phyloP scores from a whole-genome alignment of 1,140 invertebrate genomes.

The Metopolophium dirhodum region DNA sequence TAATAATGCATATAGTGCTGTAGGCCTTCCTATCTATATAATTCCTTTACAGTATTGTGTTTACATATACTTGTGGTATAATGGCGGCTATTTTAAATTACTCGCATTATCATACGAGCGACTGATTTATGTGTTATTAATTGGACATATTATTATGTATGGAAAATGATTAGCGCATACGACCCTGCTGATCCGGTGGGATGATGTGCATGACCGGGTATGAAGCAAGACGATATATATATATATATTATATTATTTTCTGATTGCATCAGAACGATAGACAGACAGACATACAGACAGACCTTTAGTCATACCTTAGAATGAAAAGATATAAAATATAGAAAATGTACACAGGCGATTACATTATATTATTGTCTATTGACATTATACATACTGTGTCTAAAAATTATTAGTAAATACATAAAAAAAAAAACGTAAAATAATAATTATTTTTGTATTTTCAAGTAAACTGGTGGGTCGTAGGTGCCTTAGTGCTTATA shows the following conservation, averaged over 20 bases:
- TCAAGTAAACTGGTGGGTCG: not conserved
- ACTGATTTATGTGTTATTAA: constrained; percentile 6
- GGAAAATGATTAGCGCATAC: not conserved
- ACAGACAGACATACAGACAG: not conserved
- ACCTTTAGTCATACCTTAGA: not conserved
- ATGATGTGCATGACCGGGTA: not conserved
- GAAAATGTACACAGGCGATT: not conserved
- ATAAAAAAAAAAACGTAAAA: not conserved
- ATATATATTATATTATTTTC: not conserved
- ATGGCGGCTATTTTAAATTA: not conserved
- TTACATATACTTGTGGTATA: not conserved
- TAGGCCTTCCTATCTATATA: constrained; percentile 17
- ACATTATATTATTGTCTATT: constrained; percentile 1
- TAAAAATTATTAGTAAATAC: not conserved
- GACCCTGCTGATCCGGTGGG: not conserved
- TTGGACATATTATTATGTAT: constrained; percentile 14
- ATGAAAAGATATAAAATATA: not conserved
- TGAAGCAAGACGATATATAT: not conserved
- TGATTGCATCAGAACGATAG: not conserved
- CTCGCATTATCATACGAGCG: not conserved
- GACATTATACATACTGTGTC: not conserved
- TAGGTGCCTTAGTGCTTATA: not conserved
- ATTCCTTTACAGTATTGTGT: not conserved
- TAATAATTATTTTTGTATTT: not conserved
- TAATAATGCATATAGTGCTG: not conserved